These are phyloP conservation scores for Trissoscelio sp. DNA, from an alignment of 2,888 invertebrate genomes.

Conservation along the genomic window DNA sequence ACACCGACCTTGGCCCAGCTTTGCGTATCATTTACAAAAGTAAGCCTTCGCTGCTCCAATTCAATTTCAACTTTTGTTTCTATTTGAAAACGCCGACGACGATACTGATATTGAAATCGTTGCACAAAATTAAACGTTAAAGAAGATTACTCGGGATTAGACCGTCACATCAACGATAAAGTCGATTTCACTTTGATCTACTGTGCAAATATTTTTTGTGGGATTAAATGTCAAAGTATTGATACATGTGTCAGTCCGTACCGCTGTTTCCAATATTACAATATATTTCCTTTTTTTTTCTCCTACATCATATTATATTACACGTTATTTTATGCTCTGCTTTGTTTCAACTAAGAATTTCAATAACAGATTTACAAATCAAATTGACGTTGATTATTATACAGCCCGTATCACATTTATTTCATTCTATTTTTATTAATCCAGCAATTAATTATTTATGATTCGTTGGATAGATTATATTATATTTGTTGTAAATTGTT, in stretches of 20 bases:
- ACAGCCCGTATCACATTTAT: not conserved
- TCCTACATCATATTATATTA: not conserved
- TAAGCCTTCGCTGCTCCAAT: constrained; percentile 5
- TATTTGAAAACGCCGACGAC: not conserved
- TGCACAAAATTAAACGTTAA: constrained; percentile 41
- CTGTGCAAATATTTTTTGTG: constrained; percentile 39
- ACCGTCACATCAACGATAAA: constrained; percentile 34
- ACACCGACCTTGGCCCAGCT: constrained; percentile 1
- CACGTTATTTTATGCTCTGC: no score
- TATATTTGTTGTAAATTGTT: no score
- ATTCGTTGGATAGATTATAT: no score
- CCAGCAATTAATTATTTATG: no score
- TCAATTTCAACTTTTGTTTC: constrained; percentile 22
- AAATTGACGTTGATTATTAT: not conserved
- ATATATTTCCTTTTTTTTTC: not conserved
- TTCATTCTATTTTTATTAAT: not conserved
- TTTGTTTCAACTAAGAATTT: not conserved
- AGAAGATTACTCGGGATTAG: constrained; percentile 41
- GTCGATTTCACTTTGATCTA: constrained; percentile 37
- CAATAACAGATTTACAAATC: not conserved
- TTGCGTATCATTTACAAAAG: constrained; percentile 5
- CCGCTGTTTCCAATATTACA: constrained; percentile 5
- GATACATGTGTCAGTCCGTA: not conserved
- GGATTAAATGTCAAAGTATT: constrained; percentile 39
- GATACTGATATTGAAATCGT: constrained; percentile 16